Base-by-base conservation (phyloP, 2,888 invertebrate genomes). In the Drosophila longiperda region DNA sequence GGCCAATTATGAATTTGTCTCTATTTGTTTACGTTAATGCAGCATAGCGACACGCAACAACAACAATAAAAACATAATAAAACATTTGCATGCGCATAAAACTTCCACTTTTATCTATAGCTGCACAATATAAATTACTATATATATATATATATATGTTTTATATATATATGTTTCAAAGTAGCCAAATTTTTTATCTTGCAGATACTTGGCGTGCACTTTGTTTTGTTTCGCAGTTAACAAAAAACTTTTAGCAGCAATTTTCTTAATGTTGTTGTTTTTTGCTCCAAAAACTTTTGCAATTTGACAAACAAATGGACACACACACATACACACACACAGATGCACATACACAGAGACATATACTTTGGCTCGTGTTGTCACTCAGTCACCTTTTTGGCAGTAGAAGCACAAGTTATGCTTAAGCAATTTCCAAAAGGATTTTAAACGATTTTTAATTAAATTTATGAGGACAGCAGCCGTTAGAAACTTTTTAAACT, bases 401-500 rank as follows among this genome's bases (percentile, higher is more conserved):
- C 65, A 66, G 62, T 23, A 15, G 15, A 23, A 23, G 60, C 33
- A 50, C 64, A 81, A 80, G 57, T 76, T 73, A 54, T 68, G 68
- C 63, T 71, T 40, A 60, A 79, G 68, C 75, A 81, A 71, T 68
- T 73, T 76, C 59, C 11, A 58, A 75, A 84, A 82, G 87, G 82
- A 87, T 89, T 89, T 85, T 84, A 89, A 85, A 80, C 78, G 89
- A 77, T 77, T 89, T 87, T 85, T 85, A 85, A 85, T 85, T 85
- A 89, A 85, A 85, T 89, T 85, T 85, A 84, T 84, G 74, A 74
- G 72, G 78, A 79, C 85, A 89, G 87, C 73, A 87, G 85, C 66
- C 65, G 80, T 83, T 76, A 66, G 55, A 50, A 78, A 76, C 68
- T 80, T 77, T 77, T 58, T 3, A 8, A 54, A 26, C 59, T 40